A percentile compares a stretch with the other conserved stretches of the same genome.
These are phyloP conservation scores for Stomatorhinus walkeri DNA, from an alignment of 2,797 vertebrate genomes.

Conservation along the genomic window DNA sequence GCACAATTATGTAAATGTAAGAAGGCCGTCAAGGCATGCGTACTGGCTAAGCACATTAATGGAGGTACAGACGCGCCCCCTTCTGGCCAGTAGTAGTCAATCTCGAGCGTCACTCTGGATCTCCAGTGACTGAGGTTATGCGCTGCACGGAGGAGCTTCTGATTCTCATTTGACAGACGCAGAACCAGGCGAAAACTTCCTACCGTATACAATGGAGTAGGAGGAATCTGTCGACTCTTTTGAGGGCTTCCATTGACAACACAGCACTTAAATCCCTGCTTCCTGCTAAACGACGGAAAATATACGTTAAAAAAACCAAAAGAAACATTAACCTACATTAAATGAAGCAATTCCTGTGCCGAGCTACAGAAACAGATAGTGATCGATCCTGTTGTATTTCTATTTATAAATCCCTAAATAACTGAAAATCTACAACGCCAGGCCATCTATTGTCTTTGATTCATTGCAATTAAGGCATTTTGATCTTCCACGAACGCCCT, in stretches of 20 bases:
- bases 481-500: conserved; percentile 60
- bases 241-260: not conserved
- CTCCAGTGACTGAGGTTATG: not conserved
- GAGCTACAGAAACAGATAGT: conserved; percentile 26
- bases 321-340: not conserved
- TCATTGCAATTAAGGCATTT: conserved; percentile 63
- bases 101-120: not conserved
- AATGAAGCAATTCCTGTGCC: not conserved
- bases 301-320: not conserved
- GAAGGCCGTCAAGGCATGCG: not conserved
- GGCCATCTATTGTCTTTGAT: conserved; percentile 63
- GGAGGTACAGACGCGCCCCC: conserved; percentile 49
- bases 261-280: not conserved
- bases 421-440: conserved; percentile 66
- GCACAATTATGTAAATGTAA: not conserved
- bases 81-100: conserved; percentile 41
- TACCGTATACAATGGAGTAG: not conserved
- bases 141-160: not conserved
- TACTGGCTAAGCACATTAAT: not conserved
- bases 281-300: not conserved
- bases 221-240: not conserved
- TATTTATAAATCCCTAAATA: conserved; percentile 68
- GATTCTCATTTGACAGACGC: not conserved
- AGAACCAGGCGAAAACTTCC: not conserved
- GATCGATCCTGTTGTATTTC: conserved; percentile 55